Percentiles rank a stretch among this genome's conserved stretches.
Conservation (phyloP, 1,140 invertebrate species). For the Pseudomyrmex concolor region DNA sequence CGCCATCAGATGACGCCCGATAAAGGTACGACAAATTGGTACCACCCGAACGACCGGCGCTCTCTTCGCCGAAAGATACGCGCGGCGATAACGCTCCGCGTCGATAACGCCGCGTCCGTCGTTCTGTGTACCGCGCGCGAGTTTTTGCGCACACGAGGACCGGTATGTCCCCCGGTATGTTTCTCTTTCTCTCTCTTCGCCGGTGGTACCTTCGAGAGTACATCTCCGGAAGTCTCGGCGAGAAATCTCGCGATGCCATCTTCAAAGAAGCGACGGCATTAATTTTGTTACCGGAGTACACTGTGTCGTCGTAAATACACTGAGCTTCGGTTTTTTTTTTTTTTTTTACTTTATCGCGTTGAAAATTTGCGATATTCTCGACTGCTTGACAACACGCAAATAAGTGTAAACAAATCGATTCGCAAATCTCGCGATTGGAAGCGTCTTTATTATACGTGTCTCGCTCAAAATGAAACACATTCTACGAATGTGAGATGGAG, state of each 20-base stretch:
- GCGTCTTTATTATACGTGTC: neutral
- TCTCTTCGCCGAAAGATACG: constrained; percentile 79
- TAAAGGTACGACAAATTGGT: constrained; percentile 84
- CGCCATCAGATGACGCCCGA: constrained; percentile 83
- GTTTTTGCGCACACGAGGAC: constrained; percentile 55
- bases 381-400: neutral
- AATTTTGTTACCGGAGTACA: constrained; percentile 19
- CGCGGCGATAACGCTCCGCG: constrained; percentile 75
- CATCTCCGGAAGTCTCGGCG: neutral
- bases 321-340: no score
- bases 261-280: constrained; percentile 35
- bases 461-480: constrained; percentile 21
- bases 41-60: constrained; percentile 82
- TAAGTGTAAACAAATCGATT: constrained; percentile 32
- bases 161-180: constrained; percentile 42
- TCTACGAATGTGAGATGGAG: neutral
- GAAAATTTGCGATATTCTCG: constrained; percentile 12
- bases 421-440: neutral
- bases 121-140: constrained; percentile 37
- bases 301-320: no score
- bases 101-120: constrained; percentile 79
- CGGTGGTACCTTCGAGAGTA: neutral
- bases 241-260: neutral
- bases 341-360: neutral
- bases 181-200: constrained; percentile 4